phyloP scores from a whole-genome alignment of 2,797 vertebrate species.

The Eleutherodactylus coqui region DNA sequence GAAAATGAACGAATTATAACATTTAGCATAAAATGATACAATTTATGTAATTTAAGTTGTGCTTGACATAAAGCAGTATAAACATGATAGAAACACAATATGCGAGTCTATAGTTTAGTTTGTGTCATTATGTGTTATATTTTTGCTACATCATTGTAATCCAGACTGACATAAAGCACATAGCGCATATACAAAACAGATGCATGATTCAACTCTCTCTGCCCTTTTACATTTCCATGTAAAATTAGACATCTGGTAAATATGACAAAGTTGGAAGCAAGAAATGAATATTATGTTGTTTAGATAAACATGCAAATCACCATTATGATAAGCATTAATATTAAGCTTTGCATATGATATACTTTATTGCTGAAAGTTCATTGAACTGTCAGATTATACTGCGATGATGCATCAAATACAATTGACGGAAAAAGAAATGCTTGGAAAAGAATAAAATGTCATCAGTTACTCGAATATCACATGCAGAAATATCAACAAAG shows the following conservation, averaged over 20 bases:
- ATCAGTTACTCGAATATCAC: too few relatives aligned
- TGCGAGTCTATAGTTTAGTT: conserved; percentile 19
- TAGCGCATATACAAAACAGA: conserved; percentile 40
- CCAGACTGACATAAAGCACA: conserved; percentile 33
- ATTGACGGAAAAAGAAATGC: not conserved
- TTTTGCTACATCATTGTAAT: conserved; percentile 41
- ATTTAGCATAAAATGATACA: not conserved
- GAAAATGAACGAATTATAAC: not conserved
- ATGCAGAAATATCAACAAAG: too few relatives aligned
- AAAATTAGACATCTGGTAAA: conserved; percentile 52
- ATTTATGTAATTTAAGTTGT: not conserved
- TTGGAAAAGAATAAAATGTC: not conserved
- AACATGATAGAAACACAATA: not conserved
- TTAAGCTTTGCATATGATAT: not conserved
- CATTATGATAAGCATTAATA: not conserved
- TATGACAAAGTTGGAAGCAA: not conserved
- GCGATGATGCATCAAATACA: not conserved
- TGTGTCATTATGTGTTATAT: conserved; percentile 24
- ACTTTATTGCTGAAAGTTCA: not conserved
- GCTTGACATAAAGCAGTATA: not conserved
- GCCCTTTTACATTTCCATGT: conserved; percentile 39
- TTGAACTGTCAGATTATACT: not conserved
- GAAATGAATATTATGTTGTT: conserved; percentile 16
- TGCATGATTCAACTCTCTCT: conserved; percentile 32
- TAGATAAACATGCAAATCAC: not conserved